Evolutionary conservation across 1,140 invertebrate genomes (phyloP), one percentile per base, ranked within the genome.

Genomic region (Eumeta japonica): DNA sequence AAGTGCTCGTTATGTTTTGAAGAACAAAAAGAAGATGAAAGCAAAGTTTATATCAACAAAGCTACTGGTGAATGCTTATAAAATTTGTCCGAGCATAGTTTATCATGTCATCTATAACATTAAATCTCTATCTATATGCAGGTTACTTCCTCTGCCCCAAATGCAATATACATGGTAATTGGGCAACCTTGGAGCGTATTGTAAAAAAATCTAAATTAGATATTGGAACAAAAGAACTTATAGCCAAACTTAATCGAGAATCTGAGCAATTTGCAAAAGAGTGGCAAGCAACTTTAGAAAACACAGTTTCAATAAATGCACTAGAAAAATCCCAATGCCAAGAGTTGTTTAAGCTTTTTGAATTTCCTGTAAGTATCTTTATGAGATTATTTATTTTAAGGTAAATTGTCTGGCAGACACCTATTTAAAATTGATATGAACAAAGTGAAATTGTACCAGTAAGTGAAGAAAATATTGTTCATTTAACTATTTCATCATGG

Each of bases 131-230:
- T 24, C n/a, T 7, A 24, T 24, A 7, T 24, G 5, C 46, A 86
- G 84, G 84, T 29, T 79, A 78, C 45, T 86, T 85, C 49, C 48
- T 81, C 20, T 87, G 85, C 55, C 75, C 81, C 16, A 77, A 62
- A 37, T 87, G 84, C 48, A 79, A 81, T 54, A 49, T 67, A 28
- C 70, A 71, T 49, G 81, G 81, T 11, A 61, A 79, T 12, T 84
- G 82, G 82, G 66, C 65, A 46, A 58, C 72, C 28, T 53, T 84
- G 11, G 73, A 80, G 44, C 65, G 73, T 41, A 50, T 78, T 37
- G 54, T 84, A 10, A 63, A 55, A 20, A 60, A 71, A 37, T 53
- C 59, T 38, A 79, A 76, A 52, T 37, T 74, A 18, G 61, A 60
- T 41, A 55, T 58, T 20, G 40, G 46, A 16, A 41, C 62, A 1